phyloP scores from a whole-genome alignment of 2,888 invertebrate species.

The Netelia inedita region DNA sequence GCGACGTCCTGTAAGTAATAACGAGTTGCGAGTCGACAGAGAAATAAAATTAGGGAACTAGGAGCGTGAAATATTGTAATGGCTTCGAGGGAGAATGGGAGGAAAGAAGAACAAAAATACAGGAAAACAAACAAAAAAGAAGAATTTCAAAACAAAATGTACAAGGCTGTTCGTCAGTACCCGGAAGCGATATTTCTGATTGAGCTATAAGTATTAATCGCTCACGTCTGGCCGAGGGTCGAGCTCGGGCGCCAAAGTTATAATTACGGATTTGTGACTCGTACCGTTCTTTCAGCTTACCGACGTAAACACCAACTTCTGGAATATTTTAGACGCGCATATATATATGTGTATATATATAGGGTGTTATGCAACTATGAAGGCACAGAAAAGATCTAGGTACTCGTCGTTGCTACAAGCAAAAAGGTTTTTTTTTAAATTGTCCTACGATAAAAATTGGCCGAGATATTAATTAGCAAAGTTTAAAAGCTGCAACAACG shows the following conservation, averaged over 20 bases:
- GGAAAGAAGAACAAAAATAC: not conserved
- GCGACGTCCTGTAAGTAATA: no score
- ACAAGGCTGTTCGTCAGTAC: not conserved
- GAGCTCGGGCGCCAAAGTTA: slow-evolving; percentile 32
- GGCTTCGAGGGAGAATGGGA: not conserved
- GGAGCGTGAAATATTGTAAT: not conserved
- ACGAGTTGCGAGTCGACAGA: no score
- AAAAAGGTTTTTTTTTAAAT: no score
- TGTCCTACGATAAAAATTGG: no score
- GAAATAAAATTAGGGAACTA: no score
- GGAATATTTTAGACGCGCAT: not conserved
- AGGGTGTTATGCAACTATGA: no score
- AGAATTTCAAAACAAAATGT: not conserved
- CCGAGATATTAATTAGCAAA: no score
- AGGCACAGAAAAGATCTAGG: no score
- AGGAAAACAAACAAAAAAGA: not conserved
- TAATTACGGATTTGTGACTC: slow-evolving; percentile 33
- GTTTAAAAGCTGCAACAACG: no score
- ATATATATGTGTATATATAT: no score
- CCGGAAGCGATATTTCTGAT: not conserved
- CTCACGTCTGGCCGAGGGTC: not conserved
- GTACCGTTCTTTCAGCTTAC: not conserved
- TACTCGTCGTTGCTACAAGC: no score
- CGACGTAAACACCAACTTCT: not conserved
- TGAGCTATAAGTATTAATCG: slow-evolving; percentile 25